Conservation (phyloP, 2,113 vertebrate genomes). For the Canis aureus region DNA sequence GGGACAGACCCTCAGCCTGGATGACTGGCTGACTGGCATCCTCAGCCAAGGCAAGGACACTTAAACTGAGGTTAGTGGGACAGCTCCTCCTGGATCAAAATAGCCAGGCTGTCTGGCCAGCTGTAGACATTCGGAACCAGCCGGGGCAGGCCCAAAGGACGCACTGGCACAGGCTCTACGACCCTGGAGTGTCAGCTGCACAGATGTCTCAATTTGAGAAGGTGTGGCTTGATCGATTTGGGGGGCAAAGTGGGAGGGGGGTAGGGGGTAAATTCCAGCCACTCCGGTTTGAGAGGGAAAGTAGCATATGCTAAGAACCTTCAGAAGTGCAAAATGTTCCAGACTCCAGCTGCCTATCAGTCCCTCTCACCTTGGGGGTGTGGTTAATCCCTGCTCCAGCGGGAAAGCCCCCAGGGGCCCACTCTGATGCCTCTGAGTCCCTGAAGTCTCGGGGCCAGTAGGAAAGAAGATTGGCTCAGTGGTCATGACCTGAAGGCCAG, state of each 20-base stretch:
- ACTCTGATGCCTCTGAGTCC: not conserved
- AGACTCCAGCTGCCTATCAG: not conserved
- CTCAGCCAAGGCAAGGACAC: not conserved
- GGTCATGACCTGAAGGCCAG: not conserved
- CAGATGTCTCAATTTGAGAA: slow-evolving; percentile 70
- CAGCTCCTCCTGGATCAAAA: not conserved
- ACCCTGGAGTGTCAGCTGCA: slow-evolving; percentile 44
- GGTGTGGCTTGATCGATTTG: slow-evolving; percentile 51
- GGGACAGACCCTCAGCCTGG: not conserved
- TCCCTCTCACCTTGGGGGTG: not conserved
- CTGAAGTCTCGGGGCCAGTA: not conserved
- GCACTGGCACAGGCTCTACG: not conserved
- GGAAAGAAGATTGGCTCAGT: not conserved
- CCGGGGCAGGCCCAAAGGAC: slow-evolving; percentile 3
- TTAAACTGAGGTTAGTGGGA: not conserved
- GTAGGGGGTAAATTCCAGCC: not conserved
- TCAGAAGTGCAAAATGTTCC: not conserved
- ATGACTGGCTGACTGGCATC: not conserved
- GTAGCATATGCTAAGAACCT: slow-evolving; percentile 15
- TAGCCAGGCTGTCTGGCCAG: not conserved
- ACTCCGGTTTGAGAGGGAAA: slow-evolving; percentile 22
- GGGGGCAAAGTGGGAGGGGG: not conserved
- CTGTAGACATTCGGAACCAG: slow-evolving; percentile 23
- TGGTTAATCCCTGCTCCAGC: not conserved
- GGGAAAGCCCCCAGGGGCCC: not conserved